Evolutionary conservation across 2,888 invertebrate genomes (phyloP).

Genomic region (Alentia gelatinosa): DNA sequence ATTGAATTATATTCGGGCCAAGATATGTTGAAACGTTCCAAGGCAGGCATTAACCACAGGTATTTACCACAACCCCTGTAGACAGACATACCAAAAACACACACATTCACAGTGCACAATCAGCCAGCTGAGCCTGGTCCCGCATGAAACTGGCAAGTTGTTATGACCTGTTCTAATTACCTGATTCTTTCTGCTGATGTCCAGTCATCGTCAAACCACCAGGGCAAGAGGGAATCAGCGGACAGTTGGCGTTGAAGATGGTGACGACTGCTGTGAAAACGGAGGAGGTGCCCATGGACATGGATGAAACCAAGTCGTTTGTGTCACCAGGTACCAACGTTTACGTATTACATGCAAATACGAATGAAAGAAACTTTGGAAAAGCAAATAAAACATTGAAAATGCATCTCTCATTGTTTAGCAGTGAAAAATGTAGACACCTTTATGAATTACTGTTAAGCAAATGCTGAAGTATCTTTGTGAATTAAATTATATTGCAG

Average conservation of each 20-base stretch:
- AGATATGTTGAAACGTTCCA: no score
- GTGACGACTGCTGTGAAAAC: neutral
- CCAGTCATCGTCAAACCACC: conserved; percentile 3
- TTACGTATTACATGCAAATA: no score
- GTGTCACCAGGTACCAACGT: conserved; percentile 48
- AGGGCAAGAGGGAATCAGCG: neutral
- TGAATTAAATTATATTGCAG: no score
- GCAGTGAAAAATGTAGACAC: no score
- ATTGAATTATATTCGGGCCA: no score
- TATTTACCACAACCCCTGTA: neutral
- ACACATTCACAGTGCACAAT: neutral
- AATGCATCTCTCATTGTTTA: no score
- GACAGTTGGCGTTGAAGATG: neutral
- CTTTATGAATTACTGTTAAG: no score
- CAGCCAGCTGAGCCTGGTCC: neutral
- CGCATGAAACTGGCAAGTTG: neutral
- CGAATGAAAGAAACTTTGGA: no score
- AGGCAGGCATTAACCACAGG: neutral
- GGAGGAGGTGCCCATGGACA: conserved; percentile 46
- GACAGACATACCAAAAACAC: neutral
- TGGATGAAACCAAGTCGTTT: conserved; percentile 11
- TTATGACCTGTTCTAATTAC: neutral
- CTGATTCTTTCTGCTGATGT: neutral
- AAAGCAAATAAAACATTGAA: no score
- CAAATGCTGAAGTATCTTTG: no score